Evolutionary conservation across 2,113 vertebrate genomes (phyloP), one percentile per base, ranked within the genome.

Genomic region (Cochlearius cochlearius): DNA sequence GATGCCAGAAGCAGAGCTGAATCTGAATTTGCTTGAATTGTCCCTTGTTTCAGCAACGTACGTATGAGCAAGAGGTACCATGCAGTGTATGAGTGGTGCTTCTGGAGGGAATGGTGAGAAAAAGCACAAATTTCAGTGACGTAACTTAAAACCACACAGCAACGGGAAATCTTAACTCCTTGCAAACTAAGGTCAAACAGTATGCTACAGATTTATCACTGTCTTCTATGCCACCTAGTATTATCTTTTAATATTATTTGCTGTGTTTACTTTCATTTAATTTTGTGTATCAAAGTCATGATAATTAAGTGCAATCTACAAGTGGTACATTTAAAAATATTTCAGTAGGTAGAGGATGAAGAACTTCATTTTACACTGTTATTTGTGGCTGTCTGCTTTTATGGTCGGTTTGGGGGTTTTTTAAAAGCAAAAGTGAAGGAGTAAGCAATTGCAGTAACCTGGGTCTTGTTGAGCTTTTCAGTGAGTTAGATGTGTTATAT

Each of bases 11-110:
- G 25, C 38, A 36, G 34, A 56, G 27, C 15, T 11, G 18, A 12
- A 8, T 18, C 29, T 10, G 4, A 12, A 39, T 87, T 95, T 45
- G 12, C 50, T 69, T 29, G 20, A 66, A n/a, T 32, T n/a, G 12
- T 7, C 4, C 0, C n/a, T 60, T 36, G 10, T 67, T 32, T 52
- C 2, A 1, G 18, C 30, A 16, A 22, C 0, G 2, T 55, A 7
- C 18, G 12, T 27, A 9, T 5, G 11, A 32, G 26, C n/a, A 29
- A 56, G n/a, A 56, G 36, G 13, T 13, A 55, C 29, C 27, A 0
- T 4, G 27, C 21, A 17, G 60, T 26, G 60, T 3, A 6, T 10
- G 41, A 36, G 36, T 23, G 68, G 22, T 64, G 38, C 62, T 52
- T 36, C 38, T 5, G 7, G 21, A 41, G 56, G 26, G 39, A 45